Conservation (phyloP, 2,113 vertebrate genomes). For the Sander vitreus region DNA sequence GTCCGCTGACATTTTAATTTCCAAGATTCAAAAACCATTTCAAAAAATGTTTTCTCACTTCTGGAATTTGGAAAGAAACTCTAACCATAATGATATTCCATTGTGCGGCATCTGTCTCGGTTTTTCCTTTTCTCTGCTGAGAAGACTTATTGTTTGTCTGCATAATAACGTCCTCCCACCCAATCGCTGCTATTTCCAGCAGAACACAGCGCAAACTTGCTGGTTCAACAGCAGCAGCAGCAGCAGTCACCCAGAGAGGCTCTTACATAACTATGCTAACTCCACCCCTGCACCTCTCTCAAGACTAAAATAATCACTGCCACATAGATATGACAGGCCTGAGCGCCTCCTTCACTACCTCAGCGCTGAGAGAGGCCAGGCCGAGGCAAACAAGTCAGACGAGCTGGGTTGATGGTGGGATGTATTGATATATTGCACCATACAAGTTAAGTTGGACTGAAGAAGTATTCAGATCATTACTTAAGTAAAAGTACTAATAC, state of each 20-base stretch:
- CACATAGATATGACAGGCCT: slow-evolving; percentile 46
- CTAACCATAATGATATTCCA: not conserved
- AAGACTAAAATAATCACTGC: slow-evolving; percentile 70
- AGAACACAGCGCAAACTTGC: slow-evolving; percentile 36
- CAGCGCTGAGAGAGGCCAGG: not conserved
- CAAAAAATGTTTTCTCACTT: not conserved
- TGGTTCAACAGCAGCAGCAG: slow-evolving; percentile 48
- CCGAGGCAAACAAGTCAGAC: not conserved
- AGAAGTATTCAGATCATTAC: too few relatives aligned
- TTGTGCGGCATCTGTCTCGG: not conserved
- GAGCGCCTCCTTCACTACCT: slow-evolving; percentile 23
- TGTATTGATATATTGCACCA: too few relatives aligned
- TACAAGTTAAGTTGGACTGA: not conserved
- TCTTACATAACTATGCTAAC: slow-evolving; percentile 70
- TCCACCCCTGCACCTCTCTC: slow-evolving; percentile 63
- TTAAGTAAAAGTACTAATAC: too few relatives aligned
- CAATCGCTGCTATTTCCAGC: slow-evolving; percentile 59
- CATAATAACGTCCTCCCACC: slow-evolving; percentile 35
- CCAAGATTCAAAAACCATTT: not conserved
- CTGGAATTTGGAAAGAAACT: not conserved
- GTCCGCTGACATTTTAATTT: not conserved
- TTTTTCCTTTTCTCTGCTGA: slow-evolving; percentile 1
- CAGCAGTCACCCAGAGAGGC: slow-evolving; percentile 41
- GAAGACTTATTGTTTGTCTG: slow-evolving; percentile 42
- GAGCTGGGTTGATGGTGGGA: not conserved